Evolutionary conservation across 2,888 invertebrate species (phyloP), one percentile per base, ranked within the genome.

Genomic region (Entomobrya proxima): DNA sequence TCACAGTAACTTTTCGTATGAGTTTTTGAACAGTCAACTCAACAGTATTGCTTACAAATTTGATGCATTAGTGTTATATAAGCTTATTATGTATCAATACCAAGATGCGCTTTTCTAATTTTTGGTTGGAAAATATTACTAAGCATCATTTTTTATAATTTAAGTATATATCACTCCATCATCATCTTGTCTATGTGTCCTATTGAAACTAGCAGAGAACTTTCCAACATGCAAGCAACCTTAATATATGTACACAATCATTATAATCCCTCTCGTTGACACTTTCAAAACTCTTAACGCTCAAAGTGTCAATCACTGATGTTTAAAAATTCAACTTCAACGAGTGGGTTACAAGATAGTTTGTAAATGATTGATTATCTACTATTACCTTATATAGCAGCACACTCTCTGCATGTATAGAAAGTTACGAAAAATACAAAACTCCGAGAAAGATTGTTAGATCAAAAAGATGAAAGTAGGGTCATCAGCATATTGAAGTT

Each of bases 401-500:
- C 24, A n/a, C n/a, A n/a, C n/a, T n/a, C n/a, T n/a, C n/a, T n/a
- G n/a, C n/a, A n/a, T n/a, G n/a, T n/a, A n/a, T n/a, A 80, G 55
- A 80, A 80, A 80, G 52, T 69, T 80, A 72, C 7, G 72, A 80
- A 80, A 80, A 80, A 80, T 80, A 80, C 80, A 44, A 72, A 80
- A 80, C 58, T 44, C 40, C 72, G 69, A 80, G 55, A 40, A 6
- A 55, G 27, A 44, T 72, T 47, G 47, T 72, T 72, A 47, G 47
- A 72, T 50, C 6, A 18, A 47, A 72, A 47, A 40, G 40, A 37
- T 58, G 61, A 64, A 64, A 64, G 61, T 44, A 11, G 18, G 15
- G 52, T 30, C 50, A 32, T 50, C 52, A 18, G 27, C 52, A 52
- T 50, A 1, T 75, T 18, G 27, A 72, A 7, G 52, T 18, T 52